A percentile compares a stretch with the other conserved stretches of the same genome.
Evolutionary conservation across 2,888 invertebrate species (phyloP).

Genomic region (Lithophane semibrunnea): DNA sequence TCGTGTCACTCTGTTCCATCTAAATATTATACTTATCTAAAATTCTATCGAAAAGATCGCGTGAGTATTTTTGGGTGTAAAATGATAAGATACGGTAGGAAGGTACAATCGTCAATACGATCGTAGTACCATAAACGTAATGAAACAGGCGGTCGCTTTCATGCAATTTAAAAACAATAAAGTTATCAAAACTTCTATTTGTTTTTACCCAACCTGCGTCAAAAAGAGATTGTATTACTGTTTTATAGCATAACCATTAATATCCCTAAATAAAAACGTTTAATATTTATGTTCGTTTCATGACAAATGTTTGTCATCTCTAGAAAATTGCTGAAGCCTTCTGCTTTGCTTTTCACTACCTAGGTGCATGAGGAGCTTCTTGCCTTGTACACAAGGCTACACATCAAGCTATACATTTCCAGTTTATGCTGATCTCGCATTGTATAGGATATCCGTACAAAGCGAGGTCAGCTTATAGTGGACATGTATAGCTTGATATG

Average conservation of each 20-base stretch:
- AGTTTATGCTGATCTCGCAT: too few species aligned
- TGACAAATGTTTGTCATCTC: background rate
- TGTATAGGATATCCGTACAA: too few species aligned
- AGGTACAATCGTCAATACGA: background rate
- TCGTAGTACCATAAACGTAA: constrained; percentile 16
- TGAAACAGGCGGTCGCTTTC: constrained; percentile 13
- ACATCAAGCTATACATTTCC: too few species aligned
- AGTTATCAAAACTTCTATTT: constrained; percentile 3
- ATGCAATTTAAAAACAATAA: constrained; percentile 15
- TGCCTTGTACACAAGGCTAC: too few species aligned
- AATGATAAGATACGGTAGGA: background rate
- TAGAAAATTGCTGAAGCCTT: background rate
- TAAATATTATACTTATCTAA: constrained; percentile 11
- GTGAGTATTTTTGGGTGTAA: constrained; percentile 17
- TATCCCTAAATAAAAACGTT: background rate
- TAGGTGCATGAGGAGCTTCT: too few species aligned
- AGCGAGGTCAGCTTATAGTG: too few species aligned
- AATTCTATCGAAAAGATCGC: constrained; percentile 20
- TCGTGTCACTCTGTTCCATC: background rate
- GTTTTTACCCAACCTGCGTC: background rate
- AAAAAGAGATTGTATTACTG: background rate
- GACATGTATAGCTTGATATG: too few species aligned
- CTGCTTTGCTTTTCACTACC: background rate
- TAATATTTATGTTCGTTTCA: background rate
- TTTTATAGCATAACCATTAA: background rate